phyloP scores from a whole-genome alignment of 2,113 vertebrate genomes.

The Crotalus tigris region DNA sequence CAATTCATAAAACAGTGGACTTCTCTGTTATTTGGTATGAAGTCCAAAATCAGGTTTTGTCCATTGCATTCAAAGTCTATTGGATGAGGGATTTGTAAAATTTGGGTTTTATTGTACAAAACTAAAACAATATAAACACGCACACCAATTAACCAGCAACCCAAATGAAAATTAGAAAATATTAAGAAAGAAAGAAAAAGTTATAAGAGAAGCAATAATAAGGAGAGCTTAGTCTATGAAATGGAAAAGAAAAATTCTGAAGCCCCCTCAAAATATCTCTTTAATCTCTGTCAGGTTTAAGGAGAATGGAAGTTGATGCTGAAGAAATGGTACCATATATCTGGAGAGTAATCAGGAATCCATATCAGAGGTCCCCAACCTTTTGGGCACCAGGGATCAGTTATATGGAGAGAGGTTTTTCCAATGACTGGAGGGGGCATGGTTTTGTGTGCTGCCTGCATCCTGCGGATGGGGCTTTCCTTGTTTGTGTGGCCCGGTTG shows the following conservation, averaged over 20 bases:
- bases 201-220: not conserved
- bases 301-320: not conserved
- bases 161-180: not conserved
- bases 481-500: too few species aligned
- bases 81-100: not conserved
- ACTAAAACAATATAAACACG: not conserved
- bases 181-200: not conserved
- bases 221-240: not conserved
- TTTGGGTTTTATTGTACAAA: not conserved
- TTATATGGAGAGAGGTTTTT: too few species aligned
- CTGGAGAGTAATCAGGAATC: not conserved
- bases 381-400: too few species aligned
- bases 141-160: not conserved
- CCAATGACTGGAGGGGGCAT: too few species aligned
- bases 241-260: not conserved
- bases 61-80: not conserved
- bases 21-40: not conserved
- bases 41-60: not conserved
- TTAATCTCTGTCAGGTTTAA: not conserved
- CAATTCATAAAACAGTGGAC: not conserved
- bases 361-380: not conserved
- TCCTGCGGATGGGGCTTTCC: too few species aligned
- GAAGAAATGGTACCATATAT: not conserved
- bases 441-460: too few species aligned
- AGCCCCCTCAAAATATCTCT: not conserved